These are phyloP conservation scores for Anguilla rostrata DNA, from an alignment of 2,113 vertebrate genomes.

Conservation along the genomic window DNA sequence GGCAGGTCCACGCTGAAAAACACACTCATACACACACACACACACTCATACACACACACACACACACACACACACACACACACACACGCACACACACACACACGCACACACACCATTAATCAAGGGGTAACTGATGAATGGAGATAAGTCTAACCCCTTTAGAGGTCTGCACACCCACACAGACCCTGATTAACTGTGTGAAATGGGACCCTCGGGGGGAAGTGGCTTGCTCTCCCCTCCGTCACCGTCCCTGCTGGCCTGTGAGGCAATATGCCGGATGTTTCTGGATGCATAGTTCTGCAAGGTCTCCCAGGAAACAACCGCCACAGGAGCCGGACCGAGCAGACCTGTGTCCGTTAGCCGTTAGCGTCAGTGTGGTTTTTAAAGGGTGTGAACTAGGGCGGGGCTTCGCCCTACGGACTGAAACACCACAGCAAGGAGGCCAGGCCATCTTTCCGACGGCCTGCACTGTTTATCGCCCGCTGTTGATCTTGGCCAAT, in stretches of 20 bases:
- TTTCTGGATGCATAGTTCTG: background rate
- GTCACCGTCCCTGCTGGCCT: background rate
- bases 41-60: background rate
- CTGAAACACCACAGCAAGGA: background rate
- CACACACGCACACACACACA: background rate
- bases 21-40: background rate
- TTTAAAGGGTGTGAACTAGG: background rate
- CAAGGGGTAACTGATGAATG: background rate
- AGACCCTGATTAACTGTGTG: background rate
- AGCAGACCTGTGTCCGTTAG: background rate
- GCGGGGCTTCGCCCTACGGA: background rate
- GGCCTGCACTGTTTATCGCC: background rate
- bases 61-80: background rate
- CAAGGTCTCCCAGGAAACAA: background rate
- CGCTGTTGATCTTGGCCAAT: constrained; percentile 24
- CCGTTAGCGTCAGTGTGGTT: background rate
- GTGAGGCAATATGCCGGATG: background rate
- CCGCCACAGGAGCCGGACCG: background rate
- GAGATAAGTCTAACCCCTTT: background rate
- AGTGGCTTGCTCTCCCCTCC: background rate
- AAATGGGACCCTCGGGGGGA: background rate
- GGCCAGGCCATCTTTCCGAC: background rate
- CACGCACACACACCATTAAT: background rate
- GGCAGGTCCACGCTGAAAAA: too few species aligned
- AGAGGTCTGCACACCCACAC: background rate